A percentile compares a stretch with the other conserved stretches of the same genome.
phyloP scores from a whole-genome alignment of 2,113 vertebrate genomes.

The Morone saxatilis region DNA sequence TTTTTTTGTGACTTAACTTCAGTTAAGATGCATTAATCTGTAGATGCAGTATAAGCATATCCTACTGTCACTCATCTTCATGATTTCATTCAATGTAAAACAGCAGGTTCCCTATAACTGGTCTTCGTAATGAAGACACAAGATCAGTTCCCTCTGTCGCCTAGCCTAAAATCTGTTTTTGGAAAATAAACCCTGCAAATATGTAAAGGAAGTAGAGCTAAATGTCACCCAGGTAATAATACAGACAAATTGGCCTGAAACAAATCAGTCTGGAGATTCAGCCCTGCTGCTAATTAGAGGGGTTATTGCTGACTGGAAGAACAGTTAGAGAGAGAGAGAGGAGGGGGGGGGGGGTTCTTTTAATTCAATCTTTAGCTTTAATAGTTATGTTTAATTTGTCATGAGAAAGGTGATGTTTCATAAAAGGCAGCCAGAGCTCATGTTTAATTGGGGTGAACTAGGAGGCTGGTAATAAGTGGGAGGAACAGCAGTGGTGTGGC shows the following conservation, averaged over 20 bases:
- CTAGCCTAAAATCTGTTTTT: slow-evolving; percentile 23
- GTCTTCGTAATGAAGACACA: slow-evolving; percentile 12
- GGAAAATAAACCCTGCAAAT: slow-evolving; percentile 43
- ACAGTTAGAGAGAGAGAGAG: slow-evolving; percentile 30
- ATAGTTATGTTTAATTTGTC: slow-evolving; percentile 77
- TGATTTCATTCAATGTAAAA: slow-evolving; percentile 14
- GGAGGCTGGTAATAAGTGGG: slow-evolving; percentile 45
- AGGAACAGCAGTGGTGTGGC: slow-evolving; percentile 31
- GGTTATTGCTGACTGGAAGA: slow-evolving; percentile 69
- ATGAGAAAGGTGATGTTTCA: slow-evolving; percentile 66
- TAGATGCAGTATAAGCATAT: not conserved
- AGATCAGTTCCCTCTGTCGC: slow-evolving; percentile 4
- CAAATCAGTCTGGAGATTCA: slow-evolving; percentile 69
- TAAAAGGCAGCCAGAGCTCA: slow-evolving; percentile 72
- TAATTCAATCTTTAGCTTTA: slow-evolving; percentile 74
- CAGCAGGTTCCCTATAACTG: not conserved
- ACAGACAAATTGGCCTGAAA: slow-evolving; percentile 69
- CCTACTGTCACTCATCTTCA: not conserved
- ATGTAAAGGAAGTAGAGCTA: slow-evolving; percentile 55
- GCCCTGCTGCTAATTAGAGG: slow-evolving; percentile 71
- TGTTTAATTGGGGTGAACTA: slow-evolving; percentile 76
- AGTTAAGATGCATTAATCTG: not conserved
- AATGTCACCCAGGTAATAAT: slow-evolving; percentile 75
- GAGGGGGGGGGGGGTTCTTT: slow-evolving; percentile 38
- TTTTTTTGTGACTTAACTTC: not conserved